A percentile compares a stretch with the other conserved stretches of the same genome.
Evolutionary conservation across 2,797 vertebrate genomes (phyloP).

Genomic region (Ctenopoma kingsleyae): DNA sequence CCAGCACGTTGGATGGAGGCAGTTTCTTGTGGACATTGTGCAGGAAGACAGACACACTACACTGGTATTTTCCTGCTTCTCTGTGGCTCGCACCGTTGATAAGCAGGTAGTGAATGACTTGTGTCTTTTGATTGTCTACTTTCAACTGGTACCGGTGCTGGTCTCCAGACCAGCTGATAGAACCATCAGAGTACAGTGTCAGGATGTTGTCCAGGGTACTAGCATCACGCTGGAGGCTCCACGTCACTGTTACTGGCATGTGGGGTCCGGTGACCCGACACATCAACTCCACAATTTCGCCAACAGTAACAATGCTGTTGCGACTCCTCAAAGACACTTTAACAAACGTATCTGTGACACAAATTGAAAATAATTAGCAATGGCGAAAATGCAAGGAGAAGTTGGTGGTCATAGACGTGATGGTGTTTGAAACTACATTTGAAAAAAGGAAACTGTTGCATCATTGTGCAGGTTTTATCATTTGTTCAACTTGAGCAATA

Average conservation of each 20-base stretch:
- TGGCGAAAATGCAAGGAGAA: conserved; percentile 1
- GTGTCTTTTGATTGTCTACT: conserved; percentile 8
- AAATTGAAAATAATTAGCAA: not conserved
- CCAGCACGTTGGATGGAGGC: conserved; percentile 62
- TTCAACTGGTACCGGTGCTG: conserved; percentile 75
- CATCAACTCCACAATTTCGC: conserved; percentile 62
- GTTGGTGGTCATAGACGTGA: not conserved
- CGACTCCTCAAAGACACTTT: conserved; percentile 66
- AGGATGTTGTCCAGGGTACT: conserved; percentile 64
- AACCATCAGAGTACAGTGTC: conserved; percentile 61
- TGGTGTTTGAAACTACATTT: too few species aligned
- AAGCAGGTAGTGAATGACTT: conserved; percentile 52
- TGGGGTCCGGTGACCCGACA: conserved; percentile 67
- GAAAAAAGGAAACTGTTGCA: not conserved
- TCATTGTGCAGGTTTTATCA: not conserved
- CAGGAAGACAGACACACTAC: conserved; percentile 69
- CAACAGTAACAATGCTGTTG: not conserved
- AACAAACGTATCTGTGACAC: conserved; percentile 66
- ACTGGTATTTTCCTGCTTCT: conserved; percentile 77
- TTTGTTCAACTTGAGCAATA: not conserved
- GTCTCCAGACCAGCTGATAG: conserved; percentile 73
- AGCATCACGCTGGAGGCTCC: conserved; percentile 66
- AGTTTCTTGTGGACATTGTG: conserved; percentile 61
- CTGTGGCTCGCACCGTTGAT: conserved; percentile 63
- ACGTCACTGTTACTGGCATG: conserved; percentile 71